These are phyloP conservation scores for Cephus pulcher DNA, from an alignment of 2,888 invertebrate species.

Conservation along the genomic window DNA sequence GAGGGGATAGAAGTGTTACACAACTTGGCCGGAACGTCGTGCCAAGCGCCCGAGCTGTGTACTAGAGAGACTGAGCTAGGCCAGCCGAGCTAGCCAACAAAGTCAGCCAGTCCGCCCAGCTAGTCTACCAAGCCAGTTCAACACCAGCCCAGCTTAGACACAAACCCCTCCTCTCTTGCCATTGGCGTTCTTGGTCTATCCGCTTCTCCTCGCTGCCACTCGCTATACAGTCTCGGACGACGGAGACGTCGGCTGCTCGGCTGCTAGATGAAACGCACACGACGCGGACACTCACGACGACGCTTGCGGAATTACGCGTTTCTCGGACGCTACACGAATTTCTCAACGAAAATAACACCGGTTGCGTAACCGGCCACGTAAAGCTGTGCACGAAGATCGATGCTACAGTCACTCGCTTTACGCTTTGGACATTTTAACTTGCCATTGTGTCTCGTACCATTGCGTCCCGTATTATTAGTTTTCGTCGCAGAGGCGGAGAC, in stretches of 20 bases:
- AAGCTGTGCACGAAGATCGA: neutral
- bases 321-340: neutral
- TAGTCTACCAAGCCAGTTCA: neutral
- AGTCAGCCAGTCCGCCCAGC: no score
- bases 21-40: constrained; percentile 45
- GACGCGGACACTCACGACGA: neutral
- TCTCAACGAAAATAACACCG: neutral
- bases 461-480: neutral
- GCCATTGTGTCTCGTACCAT: neutral
- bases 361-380: neutral
- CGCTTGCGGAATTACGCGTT: neutral
- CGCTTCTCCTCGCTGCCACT: neutral
- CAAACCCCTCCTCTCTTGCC: neutral
- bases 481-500: neutral
- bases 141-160: neutral
- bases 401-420: neutral
- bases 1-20: constrained; percentile 41
- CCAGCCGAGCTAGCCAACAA: neutral
- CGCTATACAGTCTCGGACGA: neutral
- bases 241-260: neutral
- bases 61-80: constrained; percentile 3
- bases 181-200: neutral
- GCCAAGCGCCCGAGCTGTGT: constrained; percentile 39
- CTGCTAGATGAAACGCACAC: neutral
- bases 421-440: neutral